Evolutionary conservation across 2,888 invertebrate species (phyloP), one percentile per base, ranked within the genome.

Genomic region (Congeria kusceri): DNA sequence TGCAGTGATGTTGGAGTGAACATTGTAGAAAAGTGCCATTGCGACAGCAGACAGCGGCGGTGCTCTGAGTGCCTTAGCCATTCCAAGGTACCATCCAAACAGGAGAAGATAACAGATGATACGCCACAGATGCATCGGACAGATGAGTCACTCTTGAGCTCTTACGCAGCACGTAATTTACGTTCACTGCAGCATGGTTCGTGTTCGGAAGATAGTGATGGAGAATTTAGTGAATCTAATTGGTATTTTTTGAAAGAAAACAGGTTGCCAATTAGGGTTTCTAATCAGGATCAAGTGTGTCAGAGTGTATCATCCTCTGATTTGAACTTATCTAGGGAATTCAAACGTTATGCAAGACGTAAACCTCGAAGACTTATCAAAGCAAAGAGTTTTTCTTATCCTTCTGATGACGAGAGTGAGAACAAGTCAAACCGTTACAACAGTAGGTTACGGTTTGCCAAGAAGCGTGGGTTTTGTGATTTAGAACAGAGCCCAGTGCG

Each of bases 121-220:
- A 91, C 91, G 23, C 91, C 91, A 1, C 87, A 89, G 66, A 87
- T 91, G 81, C 89, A 90, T 70, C 76, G 90, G 23, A 87, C 88
- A 1, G 84, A 88, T 46, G 88, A 89, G 66, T 86, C 90, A 7
- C 86, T 91, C 29, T 86, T 86, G 86, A 90, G 88, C 49, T 91
- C 91, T 0, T 91, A 88, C 72, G 88, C 92, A 1, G 91, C 91
- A 0, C 78, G 86, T 53, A 89, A 89, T 68, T 79, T 92, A 57
- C 86, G 90, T 11, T 88, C 87, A 11, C 86, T 92, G 84, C 78
- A 89, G 18, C 85, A 88, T 32, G 90, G 88, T 3, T 89, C 88
- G 0, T 87, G 87, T 46, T 83, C 84, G 0, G 89, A 88, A 47
- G 88, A 88, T n/a, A 86, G 77, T 77, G 87, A 87, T 67, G 79